Evolutionary conservation across 2,888 invertebrate genomes (phyloP).

Genomic region (Capitulum mitella): DNA sequence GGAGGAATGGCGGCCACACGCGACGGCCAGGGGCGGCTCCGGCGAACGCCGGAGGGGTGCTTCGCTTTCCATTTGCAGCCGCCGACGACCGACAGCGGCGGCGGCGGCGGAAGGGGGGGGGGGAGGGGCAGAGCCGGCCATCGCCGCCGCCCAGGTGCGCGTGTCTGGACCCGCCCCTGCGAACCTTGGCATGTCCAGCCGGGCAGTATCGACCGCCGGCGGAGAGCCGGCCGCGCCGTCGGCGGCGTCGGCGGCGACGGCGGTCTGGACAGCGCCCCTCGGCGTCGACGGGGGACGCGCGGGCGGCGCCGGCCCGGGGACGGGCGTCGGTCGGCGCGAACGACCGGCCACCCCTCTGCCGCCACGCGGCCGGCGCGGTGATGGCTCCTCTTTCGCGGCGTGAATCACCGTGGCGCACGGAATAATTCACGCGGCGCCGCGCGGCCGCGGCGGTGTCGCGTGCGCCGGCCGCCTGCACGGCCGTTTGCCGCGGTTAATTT

Average conservation of each 20-base stretch:
- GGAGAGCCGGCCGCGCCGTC: background rate
- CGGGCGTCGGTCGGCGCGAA: background rate
- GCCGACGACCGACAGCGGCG: too few species aligned
- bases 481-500: too few species aligned
- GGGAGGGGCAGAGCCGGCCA: too few species aligned
- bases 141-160: background rate
- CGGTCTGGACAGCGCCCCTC: too few species aligned
- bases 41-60: too few species aligned
- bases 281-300: background rate
- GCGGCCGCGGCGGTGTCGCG: too few species aligned
- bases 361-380: background rate
- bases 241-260: too few species aligned
- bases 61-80: too few species aligned
- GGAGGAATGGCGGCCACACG: background rate
- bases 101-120: too few species aligned
- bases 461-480: too few species aligned
- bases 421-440: constrained; percentile 15
- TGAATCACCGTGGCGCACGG: background rate
- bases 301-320: background rate
- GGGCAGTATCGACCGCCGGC: background rate
- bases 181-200: background rate
- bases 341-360: background rate
- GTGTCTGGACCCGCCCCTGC: background rate
- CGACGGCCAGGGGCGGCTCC: background rate
- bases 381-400: background rate